phyloP scores from a whole-genome alignment of 2,888 invertebrate species.

The Matsumyia berberina region DNA sequence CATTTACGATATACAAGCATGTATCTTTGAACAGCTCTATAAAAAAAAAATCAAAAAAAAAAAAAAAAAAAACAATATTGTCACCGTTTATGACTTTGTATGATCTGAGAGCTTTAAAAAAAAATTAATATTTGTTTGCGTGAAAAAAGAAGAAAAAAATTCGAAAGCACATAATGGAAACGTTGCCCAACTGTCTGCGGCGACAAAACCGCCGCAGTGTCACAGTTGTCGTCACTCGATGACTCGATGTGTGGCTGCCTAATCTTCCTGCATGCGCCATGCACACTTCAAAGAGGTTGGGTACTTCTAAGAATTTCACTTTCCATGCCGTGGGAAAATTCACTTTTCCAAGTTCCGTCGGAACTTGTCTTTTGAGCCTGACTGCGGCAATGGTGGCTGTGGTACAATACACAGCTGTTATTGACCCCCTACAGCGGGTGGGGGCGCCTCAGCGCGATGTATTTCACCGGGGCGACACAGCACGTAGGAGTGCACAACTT shows the following conservation, averaged over 20 bases:
- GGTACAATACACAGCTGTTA: slow-evolving; percentile 31
- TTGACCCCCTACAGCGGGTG: slow-evolving; percentile 39
- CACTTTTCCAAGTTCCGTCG: slow-evolving; percentile 53
- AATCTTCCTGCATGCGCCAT: slow-evolving; percentile 63
- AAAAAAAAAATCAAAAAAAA: not conserved
- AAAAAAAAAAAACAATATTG: slow-evolving; percentile 4
- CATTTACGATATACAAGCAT: not conserved
- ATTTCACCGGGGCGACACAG: slow-evolving; percentile 11
- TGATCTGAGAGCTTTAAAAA: slow-evolving; percentile 29
- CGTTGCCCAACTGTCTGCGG: slow-evolving; percentile 72
- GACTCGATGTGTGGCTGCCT: slow-evolving; percentile 49
- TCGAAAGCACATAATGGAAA: slow-evolving; percentile 51
- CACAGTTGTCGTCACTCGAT: slow-evolving; percentile 35
- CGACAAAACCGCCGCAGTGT: slow-evolving; percentile 2
- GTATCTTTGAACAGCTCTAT: not conserved
- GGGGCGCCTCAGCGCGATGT: slow-evolving; percentile 27
- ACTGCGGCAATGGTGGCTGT: slow-evolving; percentile 7
- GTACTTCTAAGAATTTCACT: slow-evolving; percentile 67
- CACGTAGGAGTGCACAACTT: slow-evolving; percentile 49
- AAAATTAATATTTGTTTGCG: slow-evolving; percentile 41
- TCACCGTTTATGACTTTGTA: slow-evolving; percentile 52
- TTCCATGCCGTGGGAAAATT: slow-evolving; percentile 69
- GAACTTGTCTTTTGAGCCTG: slow-evolving; percentile 16
- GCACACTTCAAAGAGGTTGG: slow-evolving; percentile 53
- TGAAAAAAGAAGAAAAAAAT: slow-evolving; percentile 16